These are phyloP conservation scores for Gisinianus flammeolus DNA, from an alignment of 2,888 invertebrate species.

Conservation along the genomic window DNA sequence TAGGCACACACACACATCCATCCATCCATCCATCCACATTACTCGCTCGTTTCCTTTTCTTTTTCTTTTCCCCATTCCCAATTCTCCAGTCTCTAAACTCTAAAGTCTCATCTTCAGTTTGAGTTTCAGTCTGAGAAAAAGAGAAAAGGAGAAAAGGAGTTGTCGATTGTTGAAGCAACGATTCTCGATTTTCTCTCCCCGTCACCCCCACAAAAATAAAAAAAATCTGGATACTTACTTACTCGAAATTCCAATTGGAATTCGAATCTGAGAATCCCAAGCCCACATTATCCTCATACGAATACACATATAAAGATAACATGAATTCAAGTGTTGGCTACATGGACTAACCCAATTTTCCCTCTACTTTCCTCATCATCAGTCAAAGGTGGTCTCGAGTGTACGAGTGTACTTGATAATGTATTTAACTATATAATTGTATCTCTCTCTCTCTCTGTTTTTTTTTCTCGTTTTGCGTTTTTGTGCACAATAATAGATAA, in stretches of 20 bases:
- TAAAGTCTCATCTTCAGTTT: background rate
- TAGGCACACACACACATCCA: background rate
- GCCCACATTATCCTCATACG: no score
- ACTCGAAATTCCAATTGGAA: background rate
- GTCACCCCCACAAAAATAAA: no score
- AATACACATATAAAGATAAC: background rate
- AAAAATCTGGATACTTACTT: no score
- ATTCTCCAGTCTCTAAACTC: no score
- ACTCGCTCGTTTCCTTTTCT: background rate
- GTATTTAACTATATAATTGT: no score
- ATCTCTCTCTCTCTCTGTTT: no score
- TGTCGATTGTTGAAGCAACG: background rate
- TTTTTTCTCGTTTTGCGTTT: no score
- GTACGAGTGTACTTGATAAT: no score
- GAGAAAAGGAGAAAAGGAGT: background rate
- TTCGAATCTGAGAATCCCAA: background rate
- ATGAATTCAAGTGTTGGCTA: background rate
- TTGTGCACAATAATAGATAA: no score
- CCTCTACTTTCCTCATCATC: background rate
- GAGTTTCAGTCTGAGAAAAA: background rate
- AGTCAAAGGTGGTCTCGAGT: no score
- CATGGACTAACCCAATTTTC: background rate
- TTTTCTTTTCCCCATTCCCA: background rate
- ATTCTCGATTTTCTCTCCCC: no score
- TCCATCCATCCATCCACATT: background rate